Conservation (phyloP, 2,113 vertebrate genomes). For the Motacilla alba region DNA sequence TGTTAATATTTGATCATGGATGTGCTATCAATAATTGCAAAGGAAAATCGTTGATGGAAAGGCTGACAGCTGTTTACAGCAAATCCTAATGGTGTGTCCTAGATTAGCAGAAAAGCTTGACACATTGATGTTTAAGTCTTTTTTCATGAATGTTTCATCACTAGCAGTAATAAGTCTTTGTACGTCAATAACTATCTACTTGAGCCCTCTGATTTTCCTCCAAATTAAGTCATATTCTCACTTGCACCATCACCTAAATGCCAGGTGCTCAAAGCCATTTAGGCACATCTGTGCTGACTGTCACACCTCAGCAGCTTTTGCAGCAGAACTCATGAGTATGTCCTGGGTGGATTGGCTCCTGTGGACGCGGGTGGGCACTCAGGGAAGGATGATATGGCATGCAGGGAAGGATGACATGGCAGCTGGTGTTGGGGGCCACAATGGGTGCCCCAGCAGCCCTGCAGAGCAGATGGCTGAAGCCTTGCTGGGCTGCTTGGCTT, state of each 20-base stretch:
- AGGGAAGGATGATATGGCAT: background rate
- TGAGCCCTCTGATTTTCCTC: background rate
- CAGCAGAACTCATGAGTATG: background rate
- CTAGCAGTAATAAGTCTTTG: background rate
- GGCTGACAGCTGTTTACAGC: conserved; percentile 8
- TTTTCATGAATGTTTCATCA: conserved; percentile 38
- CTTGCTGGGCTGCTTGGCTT: background rate
- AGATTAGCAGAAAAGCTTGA: conserved; percentile 18
- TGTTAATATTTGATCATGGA: background rate
- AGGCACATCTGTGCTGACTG: background rate
- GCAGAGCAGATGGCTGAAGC: background rate
- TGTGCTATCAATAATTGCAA: background rate
- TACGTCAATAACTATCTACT: background rate
- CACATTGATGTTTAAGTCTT: background rate
- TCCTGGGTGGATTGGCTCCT: accelerated
- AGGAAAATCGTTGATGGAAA: background rate
- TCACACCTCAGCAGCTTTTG: background rate
- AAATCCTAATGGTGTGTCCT: conserved; percentile 3
- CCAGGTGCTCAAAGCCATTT: background rate
- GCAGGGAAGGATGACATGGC: background rate
- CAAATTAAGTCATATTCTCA: background rate
- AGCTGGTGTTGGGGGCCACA: background rate
- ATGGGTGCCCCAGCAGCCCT: background rate
- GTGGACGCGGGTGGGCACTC: accelerated
- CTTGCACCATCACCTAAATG: background rate